phyloP scores from a whole-genome alignment of 2,888 invertebrate species.

The Rhamnusium bicolor region DNA sequence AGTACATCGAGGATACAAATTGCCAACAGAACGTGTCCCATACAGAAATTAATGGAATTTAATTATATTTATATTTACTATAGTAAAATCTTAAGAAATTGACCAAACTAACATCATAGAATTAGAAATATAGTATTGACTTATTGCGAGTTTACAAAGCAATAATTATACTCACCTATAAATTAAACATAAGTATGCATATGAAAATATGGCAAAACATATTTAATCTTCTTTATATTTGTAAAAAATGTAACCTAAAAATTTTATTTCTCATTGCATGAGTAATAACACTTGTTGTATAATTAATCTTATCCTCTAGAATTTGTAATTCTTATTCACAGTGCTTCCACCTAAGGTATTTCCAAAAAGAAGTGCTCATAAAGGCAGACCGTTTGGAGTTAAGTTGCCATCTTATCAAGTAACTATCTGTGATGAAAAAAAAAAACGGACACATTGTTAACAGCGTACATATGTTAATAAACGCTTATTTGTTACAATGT shows the following conservation, averaged over 20 bases:
- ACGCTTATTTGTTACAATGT: slow-evolving; percentile 70
- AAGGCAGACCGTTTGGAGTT: slow-evolving; percentile 44
- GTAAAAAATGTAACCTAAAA: not conserved
- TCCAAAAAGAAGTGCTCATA: slow-evolving; percentile 24
- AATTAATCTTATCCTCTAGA: not conserved
- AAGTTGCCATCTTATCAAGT: slow-evolving; percentile 59
- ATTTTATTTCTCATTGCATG: not conserved
- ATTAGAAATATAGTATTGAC: not conserved
- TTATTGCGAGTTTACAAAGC: not conserved
- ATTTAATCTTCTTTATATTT: too few species aligned
- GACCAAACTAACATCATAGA: not conserved
- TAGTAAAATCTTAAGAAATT: not conserved
- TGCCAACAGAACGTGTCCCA: not conserved
- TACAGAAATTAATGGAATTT: not conserved
- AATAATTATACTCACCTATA: not conserved
- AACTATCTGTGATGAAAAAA: slow-evolving; percentile 66
- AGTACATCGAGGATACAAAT: too few species aligned
- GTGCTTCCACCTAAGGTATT: slow-evolving; percentile 16
- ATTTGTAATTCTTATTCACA: not conserved
- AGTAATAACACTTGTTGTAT: too few species aligned
- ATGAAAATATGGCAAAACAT: too few species aligned
- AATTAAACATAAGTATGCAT: too few species aligned
- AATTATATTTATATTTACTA: not conserved
- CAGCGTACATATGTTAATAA: slow-evolving; percentile 72
- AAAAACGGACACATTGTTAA: slow-evolving; percentile 67